Evolutionary conservation across 2,113 vertebrate genomes (phyloP).

Genomic region (Anser cygnoides): DNA sequence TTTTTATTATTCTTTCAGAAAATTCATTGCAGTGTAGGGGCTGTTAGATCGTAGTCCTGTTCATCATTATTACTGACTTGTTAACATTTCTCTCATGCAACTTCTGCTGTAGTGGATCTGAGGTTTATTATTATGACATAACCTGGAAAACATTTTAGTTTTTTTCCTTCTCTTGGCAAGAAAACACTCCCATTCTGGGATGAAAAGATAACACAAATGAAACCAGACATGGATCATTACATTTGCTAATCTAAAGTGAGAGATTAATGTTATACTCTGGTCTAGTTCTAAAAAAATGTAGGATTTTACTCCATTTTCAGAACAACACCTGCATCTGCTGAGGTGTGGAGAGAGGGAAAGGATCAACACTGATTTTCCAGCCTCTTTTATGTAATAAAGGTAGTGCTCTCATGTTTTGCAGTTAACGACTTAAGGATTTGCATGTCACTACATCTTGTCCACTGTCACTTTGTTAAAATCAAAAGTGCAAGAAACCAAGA

Average conservation of each 20-base stretch:
- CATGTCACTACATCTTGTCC: conserved; percentile 60
- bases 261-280: conserved; percentile 14
- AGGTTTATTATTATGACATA: conserved; percentile 53
- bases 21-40: background rate
- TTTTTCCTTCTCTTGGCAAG: conserved; percentile 46
- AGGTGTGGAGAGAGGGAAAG: background rate
- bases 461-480: conserved; percentile 65
- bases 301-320: background rate
- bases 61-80: background rate
- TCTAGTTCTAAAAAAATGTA: background rate
- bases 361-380: conserved; percentile 65
- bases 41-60: background rate
- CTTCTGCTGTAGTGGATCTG: background rate
- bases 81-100: conserved; percentile 30
- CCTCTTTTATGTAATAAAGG: conserved; percentile 65
- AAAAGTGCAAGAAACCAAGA: conserved; percentile 33
- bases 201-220: conserved; percentile 58
- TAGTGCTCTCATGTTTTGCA: conserved; percentile 68
- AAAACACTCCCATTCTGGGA: conserved; percentile 12
- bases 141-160: conserved; percentile 29
- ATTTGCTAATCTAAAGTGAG: conserved; percentile 50
- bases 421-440: conserved; percentile 50
- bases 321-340: conserved; percentile 63
- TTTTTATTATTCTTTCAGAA: background rate
- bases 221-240: conserved; percentile 41